Evolutionary conservation across 2,113 vertebrate species (phyloP).

Genomic region (Aptenodytes forsteri): DNA sequence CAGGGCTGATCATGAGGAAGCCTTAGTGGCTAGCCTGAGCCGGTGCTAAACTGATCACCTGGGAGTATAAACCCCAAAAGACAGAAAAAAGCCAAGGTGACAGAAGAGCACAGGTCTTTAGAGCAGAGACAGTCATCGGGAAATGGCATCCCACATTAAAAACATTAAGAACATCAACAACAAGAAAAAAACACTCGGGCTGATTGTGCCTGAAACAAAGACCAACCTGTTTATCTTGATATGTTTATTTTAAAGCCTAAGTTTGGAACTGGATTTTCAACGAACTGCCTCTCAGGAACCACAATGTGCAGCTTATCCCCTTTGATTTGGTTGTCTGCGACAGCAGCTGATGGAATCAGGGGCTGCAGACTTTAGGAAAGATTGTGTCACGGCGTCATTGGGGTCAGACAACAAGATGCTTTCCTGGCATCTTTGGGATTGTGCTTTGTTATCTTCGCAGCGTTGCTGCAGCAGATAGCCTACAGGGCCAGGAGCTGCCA

Average conservation of each 20-base stretch:
- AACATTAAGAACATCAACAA: not conserved
- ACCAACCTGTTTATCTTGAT: conserved; percentile 23
- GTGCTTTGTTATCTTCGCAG: not conserved
- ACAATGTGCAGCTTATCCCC: not conserved
- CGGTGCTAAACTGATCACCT: not conserved
- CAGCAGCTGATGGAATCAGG: not conserved
- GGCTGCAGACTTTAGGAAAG: not conserved
- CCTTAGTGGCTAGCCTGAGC: not conserved
- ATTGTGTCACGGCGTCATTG: fast-evolving
- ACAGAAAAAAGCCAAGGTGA: not conserved
- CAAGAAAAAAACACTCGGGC: not conserved
- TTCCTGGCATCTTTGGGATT: not conserved
- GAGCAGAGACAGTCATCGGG: not conserved
- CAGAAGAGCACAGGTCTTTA: not conserved
- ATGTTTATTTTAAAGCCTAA: conserved; percentile 12
- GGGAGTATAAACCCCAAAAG: not conserved
- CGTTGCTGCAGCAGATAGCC: not conserved
- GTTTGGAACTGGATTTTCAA: not conserved
- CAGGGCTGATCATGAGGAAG: not conserved
- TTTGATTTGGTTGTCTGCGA: not conserved
- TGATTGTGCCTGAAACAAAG: not conserved
- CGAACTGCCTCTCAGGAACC: not conserved
- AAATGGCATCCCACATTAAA: not conserved
- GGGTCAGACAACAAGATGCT: not conserved
- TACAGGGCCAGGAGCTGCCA: not conserved